Evolutionary conservation across 1,140 invertebrate species (phyloP).

Genomic region (Drosophila punjabiensis): DNA sequence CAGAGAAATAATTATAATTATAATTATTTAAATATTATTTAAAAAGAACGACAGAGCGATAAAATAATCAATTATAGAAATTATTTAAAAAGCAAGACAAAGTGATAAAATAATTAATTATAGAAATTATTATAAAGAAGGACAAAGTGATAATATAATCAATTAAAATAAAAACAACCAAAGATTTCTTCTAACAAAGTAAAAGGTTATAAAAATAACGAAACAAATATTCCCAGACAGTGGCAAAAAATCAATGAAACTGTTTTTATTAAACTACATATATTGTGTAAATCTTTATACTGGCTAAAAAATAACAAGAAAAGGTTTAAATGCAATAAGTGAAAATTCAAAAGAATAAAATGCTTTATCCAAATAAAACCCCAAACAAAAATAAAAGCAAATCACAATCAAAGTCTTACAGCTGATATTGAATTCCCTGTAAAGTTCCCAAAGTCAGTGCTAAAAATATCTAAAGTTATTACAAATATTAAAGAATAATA

Average conservation of each 20-base stretch:
- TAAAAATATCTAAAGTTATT: background rate
- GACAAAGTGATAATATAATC: background rate
- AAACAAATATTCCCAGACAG: background rate
- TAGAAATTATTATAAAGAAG: background rate
- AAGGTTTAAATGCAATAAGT: background rate
- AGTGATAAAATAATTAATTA: background rate
- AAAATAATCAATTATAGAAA: background rate
- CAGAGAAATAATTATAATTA: too few relatives aligned
- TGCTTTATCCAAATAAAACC: background rate
- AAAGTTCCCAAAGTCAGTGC: background rate
- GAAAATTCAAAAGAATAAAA: background rate
- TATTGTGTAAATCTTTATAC: background rate
- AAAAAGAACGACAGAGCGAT: background rate
- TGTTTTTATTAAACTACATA: background rate
- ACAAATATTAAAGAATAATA: background rate
- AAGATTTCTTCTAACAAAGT: background rate
- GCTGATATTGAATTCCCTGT: conserved; percentile 1
- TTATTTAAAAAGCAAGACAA: background rate
- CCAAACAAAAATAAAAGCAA: background rate
- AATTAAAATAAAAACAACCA: too few relatives aligned
- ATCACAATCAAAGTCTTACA: background rate
- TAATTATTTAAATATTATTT: too few relatives aligned
- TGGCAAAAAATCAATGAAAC: background rate
- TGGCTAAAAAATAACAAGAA: background rate
- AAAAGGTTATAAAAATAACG: background rate